Conservation (phyloP, 2,888 invertebrate species). For the Alcis repandata region DNA sequence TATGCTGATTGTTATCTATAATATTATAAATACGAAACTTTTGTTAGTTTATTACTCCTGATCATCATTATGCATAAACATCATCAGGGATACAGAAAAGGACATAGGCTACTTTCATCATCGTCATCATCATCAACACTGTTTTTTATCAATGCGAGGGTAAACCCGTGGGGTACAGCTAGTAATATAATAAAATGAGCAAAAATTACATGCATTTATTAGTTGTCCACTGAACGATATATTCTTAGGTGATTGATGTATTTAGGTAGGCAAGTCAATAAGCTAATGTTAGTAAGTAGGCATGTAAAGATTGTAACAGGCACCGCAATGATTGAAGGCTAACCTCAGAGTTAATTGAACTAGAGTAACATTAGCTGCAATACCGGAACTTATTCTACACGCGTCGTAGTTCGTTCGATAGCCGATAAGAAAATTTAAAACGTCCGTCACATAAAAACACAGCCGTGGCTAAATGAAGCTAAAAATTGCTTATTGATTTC, state of each 20-base stretch:
- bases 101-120: too few relatives aligned
- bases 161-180: too few relatives aligned
- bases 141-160: too few relatives aligned
- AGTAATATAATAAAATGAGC: too few relatives aligned
- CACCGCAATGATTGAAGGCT: slow-evolving; percentile 31
- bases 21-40: too few relatives aligned
- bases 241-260: neutral
- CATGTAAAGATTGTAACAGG: neutral
- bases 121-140: too few relatives aligned
- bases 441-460: slow-evolving; percentile 30
- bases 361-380: slow-evolving; percentile 45
- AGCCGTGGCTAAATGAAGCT: slow-evolving; percentile 32
- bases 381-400: slow-evolving; percentile 61
- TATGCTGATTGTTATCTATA: too few relatives aligned
- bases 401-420: slow-evolving; percentile 47
- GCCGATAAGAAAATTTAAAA: slow-evolving; percentile 57
- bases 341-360: slow-evolving; percentile 52
- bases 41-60: too few relatives aligned
- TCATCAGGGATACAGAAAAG: too few relatives aligned
- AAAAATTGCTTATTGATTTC: slow-evolving; percentile 6
- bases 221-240: neutral
- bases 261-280: neutral
- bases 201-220: too few relatives aligned
- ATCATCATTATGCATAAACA: too few relatives aligned
- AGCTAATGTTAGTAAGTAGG: neutral